These are phyloP conservation scores for Oreortyx pictus DNA, from an alignment of 2,797 vertebrate genomes.

Conservation along the genomic window DNA sequence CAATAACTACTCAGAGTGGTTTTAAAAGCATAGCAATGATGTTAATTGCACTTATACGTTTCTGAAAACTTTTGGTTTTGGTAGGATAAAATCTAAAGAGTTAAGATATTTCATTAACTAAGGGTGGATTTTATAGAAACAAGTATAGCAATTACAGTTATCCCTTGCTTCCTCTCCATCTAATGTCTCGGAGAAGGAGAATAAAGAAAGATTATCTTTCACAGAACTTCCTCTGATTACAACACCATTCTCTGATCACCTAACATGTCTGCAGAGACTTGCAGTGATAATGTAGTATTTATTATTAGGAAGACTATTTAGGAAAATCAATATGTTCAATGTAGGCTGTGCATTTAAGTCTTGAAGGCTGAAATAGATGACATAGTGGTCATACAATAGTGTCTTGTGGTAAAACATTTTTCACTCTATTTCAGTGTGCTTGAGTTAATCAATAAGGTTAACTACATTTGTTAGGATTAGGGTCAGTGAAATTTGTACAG, in stretches of 20 bases:
- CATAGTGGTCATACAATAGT: conserved; percentile 79
- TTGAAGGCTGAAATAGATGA: conserved; percentile 80
- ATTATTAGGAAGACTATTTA: conserved; percentile 81
- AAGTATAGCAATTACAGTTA: conserved; percentile 74
- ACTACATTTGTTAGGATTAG: conserved; percentile 72
- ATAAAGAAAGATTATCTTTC: conserved; percentile 84
- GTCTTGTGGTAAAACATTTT: conserved; percentile 84
- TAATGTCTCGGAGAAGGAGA: conserved; percentile 79
- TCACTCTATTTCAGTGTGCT: conserved; percentile 80
- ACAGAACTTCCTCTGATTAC: conserved; percentile 85
- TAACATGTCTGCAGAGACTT: conserved; percentile 80
- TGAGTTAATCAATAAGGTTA: conserved; percentile 81
- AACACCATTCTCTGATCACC: conserved; percentile 82
- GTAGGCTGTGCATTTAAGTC: conserved; percentile 79
- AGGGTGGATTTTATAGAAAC: conserved; percentile 78
- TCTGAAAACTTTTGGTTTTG: conserved; percentile 40
- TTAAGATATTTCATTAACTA: conserved; percentile 34
- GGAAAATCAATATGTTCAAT: conserved; percentile 81
- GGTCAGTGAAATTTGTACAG: conserved; percentile 78
- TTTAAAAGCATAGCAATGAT: background rate
- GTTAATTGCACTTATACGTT: conserved; percentile 32
- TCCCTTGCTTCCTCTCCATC: conserved; percentile 71
- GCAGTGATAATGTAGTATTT: conserved; percentile 85
- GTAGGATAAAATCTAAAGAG: conserved; percentile 35
- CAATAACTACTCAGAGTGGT: background rate